These are phyloP conservation scores for Chaenocephalus aceratus DNA, from an alignment of 2,113 vertebrate genomes.

Conservation along the genomic window DNA sequence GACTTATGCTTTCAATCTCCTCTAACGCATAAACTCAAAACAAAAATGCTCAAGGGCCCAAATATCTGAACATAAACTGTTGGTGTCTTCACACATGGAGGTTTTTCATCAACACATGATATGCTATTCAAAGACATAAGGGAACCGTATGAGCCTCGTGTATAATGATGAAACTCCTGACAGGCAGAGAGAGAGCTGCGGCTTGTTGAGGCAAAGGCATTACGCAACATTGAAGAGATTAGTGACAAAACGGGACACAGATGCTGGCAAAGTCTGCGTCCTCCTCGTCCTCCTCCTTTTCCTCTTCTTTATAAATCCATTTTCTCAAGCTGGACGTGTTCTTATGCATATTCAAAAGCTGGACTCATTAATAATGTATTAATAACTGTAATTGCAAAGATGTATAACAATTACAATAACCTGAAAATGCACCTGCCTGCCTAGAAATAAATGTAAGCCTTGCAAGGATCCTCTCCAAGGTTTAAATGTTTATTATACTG, in stretches of 20 bases:
- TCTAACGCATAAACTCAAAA: conserved; percentile 20
- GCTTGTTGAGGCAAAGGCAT: conserved; percentile 59
- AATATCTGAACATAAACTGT: conserved; percentile 5
- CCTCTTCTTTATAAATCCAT: conserved; percentile 38
- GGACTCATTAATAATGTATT: conserved; percentile 50
- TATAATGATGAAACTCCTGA: conserved; percentile 20
- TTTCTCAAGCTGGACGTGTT: conserved; percentile 30
- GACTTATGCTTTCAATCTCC: conserved; percentile 56
- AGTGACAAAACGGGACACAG: conserved; percentile 76
- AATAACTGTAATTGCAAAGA: conserved; percentile 35
- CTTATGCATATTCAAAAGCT: conserved; percentile 19
- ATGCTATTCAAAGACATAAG: neutral
- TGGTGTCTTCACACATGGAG: conserved; percentile 17
- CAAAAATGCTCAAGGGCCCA: conserved; percentile 21
- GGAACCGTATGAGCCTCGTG: neutral
- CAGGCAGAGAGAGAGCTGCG: conserved; percentile 21
- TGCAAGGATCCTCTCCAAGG: neutral
- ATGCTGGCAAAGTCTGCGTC: conserved; percentile 62
- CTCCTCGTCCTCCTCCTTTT: conserved; percentile 23
- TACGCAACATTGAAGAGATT: conserved; percentile 76
- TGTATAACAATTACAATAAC: conserved; percentile 30
- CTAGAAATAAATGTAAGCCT: neutral
- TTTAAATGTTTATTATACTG: neutral
- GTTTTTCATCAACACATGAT: conserved; percentile 63
- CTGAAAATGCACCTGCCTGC: conserved; percentile 18